Evolutionary conservation across 2,888 invertebrate species (phyloP).

Genomic region (Pandemis heparana): DNA sequence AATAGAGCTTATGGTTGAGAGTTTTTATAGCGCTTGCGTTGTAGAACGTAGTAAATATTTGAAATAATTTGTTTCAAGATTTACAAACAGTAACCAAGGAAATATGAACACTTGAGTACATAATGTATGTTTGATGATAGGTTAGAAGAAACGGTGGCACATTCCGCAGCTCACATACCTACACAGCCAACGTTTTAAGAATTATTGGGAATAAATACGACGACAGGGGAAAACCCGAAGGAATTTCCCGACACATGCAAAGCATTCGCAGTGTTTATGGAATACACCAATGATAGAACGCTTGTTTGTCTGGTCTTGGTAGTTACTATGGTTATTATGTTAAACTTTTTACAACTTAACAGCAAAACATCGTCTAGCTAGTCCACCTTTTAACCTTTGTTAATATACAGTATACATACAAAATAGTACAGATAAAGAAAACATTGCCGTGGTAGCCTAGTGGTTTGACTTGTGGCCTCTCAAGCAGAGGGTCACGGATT

Average conservation of each 20-base stretch:
- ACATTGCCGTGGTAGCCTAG: no score
- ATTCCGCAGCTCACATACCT: slow-evolving; percentile 21
- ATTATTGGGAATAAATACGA: slow-evolving; percentile 2
- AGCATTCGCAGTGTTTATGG: neutral
- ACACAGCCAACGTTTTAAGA: slow-evolving; percentile 1
- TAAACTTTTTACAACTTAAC: neutral
- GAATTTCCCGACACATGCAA: slow-evolving; percentile 1
- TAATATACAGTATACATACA: neutral
- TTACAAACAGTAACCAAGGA: slow-evolving; percentile 69
- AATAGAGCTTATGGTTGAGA: slow-evolving; percentile 50
- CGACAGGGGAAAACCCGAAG: slow-evolving; percentile 24
- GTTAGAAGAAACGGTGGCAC: slow-evolving; percentile 28
- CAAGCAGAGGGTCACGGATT: no score
- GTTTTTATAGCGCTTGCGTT: slow-evolving; percentile 63
- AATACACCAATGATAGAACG: neutral
- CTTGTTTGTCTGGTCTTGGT: neutral
- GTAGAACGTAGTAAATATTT: slow-evolving; percentile 64
- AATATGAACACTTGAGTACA: slow-evolving; percentile 62
- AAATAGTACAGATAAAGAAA: neutral
- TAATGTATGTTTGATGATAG: slow-evolving; percentile 50
- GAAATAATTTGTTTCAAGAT: slow-evolving; percentile 68
- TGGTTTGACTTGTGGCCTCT: no score
- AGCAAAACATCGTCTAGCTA: neutral
- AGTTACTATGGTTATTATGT: neutral
- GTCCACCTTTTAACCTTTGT: neutral